Base-by-base conservation (phyloP, 2,797 vertebrate genomes). In the Apogon hyalosoma region DNA sequence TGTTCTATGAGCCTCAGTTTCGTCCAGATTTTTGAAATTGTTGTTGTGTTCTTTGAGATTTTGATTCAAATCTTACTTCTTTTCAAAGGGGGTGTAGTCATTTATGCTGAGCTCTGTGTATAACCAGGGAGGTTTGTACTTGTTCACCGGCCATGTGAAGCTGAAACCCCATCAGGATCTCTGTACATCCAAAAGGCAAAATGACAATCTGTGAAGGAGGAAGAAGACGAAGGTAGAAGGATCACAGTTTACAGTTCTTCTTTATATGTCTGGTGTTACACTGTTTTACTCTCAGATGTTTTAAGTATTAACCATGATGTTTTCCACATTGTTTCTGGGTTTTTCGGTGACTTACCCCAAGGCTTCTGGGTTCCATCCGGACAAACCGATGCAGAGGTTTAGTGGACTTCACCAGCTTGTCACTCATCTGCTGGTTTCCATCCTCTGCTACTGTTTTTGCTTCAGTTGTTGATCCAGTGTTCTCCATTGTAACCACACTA, bases 381-480 rank as follows among this genome's bases (percentile, higher is more conserved):
- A 88, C 1, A 7, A 93, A 93, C 42, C 90, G 87, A 56, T 93
- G 87, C 38, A 92, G 77, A 39, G 90, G 90, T 48, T 93, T 92
- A 66, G 58, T 71, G 24, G 68, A 31, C 63, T 57, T 39, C 16
- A 82, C 45, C 11, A 56, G 6, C 0, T 0, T 46, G 5, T 14
- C 2, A 28, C 73, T 48, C 1, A 11, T 4, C 42, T 66, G 53
- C 11, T 41, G 39, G 10, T n/a, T 63, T 16, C 10, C 55, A 43
- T 14, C 39, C 10, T 8, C 43, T 21, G 21, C 60, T 50, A 60
- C 41, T 57, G 65, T n/a, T 52, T 40, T 62, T 3, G 46, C 43
- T 47, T 9, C 45, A 3, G 67, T 18, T 55, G 72, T 75, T 56
- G 77, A 33, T 51, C 67, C 75, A 4, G 46, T 49, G 40, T 21